Evolutionary conservation across 2,113 vertebrate genomes (phyloP), one percentile per base, ranked within the genome.

Genomic region (Hystrix brachyura): DNA sequence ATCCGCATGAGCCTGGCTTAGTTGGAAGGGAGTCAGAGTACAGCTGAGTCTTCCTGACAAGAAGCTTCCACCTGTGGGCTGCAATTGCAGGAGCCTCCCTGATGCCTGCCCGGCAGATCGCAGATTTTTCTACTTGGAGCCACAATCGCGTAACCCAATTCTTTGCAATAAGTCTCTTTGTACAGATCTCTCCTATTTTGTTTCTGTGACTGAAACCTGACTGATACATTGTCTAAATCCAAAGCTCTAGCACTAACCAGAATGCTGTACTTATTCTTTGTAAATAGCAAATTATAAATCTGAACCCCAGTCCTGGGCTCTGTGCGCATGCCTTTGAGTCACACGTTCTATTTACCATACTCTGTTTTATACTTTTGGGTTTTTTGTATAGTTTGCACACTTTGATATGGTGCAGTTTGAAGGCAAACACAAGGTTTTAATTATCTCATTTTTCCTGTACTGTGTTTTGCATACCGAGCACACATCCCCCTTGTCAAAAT

Each of bases 231-330:
- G 60, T 93, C 59, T 59, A 59, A 87, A 38, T 74, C n/a, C 71
- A 69, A 81, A 96, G 82, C 19, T 78, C 57, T 74, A 74, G 46
- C 6, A 27, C 21, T 88, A 85, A 48, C 32, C 65, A 60, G 59
- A 95, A 71, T 90, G 7, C 53, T 79, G 7, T 67, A 38, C 81
- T 94, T 64, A 29, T 92, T 95, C 57, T 62, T 67, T 86, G n/a
- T 55, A 48, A 55, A 11, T 34, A 48, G n/a, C 72, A 91, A 46
- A 32, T 67, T 76, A 94, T 27, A 34, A 46, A 74, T 78, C 65
- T 57, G 69, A 94, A 85, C 57, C 62, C 71, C 74, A 46, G 53
- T 65, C 11, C 62, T 2, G 43, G 57, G 8, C 71, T 96, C 53
- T 94, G 51, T 69, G 32, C 18, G n/a, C 53, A 46, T 46, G 51